Conservation (phyloP, 2,797 vertebrate genomes). For the Bucorvus abyssinicus region DNA sequence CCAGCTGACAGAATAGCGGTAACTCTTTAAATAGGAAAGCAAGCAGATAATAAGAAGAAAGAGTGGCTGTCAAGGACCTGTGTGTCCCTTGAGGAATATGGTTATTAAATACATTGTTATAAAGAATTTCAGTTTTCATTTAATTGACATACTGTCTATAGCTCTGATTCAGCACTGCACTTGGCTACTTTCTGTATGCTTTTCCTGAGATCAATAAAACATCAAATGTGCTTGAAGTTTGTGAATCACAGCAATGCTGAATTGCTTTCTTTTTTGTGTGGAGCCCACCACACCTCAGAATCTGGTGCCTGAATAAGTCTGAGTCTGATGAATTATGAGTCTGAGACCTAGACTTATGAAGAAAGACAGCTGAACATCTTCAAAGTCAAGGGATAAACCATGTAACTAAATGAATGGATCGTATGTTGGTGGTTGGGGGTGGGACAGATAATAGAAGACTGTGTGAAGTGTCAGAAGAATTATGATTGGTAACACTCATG, state of each 20-base stretch:
- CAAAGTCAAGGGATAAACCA: neutral
- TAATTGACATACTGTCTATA: neutral
- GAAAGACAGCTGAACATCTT: neutral
- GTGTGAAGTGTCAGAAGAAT: neutral
- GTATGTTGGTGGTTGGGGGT: accelerated
- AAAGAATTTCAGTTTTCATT: neutral
- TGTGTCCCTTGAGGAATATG: neutral
- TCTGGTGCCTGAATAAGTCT: neutral
- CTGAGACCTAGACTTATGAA: neutral
- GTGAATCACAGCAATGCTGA: neutral
- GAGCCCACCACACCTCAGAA: neutral
- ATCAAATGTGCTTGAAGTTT: neutral
- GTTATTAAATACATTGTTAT: neutral
- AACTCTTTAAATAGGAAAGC: neutral
- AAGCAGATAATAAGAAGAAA: neutral
- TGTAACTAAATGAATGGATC: neutral
- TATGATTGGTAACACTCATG: neutral
- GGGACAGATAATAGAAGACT: neutral
- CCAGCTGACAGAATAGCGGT: neutral
- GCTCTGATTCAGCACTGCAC: neutral
- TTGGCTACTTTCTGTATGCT: neutral
- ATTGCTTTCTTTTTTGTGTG: neutral
- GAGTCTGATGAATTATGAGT: neutral
- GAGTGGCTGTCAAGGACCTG: neutral
- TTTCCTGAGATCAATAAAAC: neutral